Evolutionary conservation across 2,797 vertebrate species (phyloP), one percentile per base, ranked within the genome.

Genomic region (Gambelia wislizenii): DNA sequence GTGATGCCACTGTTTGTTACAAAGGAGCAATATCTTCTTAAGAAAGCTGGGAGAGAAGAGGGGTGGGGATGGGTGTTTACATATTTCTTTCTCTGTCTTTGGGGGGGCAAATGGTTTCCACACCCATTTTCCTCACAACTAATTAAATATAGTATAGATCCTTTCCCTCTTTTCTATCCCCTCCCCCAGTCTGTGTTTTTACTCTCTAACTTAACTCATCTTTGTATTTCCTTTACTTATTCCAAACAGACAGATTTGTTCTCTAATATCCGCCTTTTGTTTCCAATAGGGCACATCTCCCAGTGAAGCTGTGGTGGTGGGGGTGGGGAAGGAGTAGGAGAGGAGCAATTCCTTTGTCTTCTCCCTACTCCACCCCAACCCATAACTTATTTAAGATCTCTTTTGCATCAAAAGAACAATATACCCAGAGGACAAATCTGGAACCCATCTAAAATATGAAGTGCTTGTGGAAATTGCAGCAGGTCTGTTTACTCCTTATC

Each of bases 21-120:
- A 92, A 36, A 88, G 76, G 84, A 92, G 88, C 42, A 87, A n/a
- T 89, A 61, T 92, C 86, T 94, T 75, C 82, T 59, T 92, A 79
- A 92, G 36, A 54, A 10, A 89, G 78, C 33, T 33, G 6, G 90
- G 87, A 88, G 10, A 77, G 16, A 76, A 44, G 42, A 36, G 33
- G 42, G 54, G 10, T 47, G 20, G 8, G 25, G 36, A 10, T 1
- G 91, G 72, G 12, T 33, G 72, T 4, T 82, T 42, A 84, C 87
- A 92, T 90, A 0, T 10, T 44, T n/a, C 75, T 49, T 20, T 0
- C 30, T 59, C 39, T 81, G 25, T 84, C 42, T 82, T 47, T 20
- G 39, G 81, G 52, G n/a, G 52, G 82, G 44, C 1, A 80, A 88
- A 85, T 77, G 59, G 88, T 47, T 90, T 91, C 75, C 27, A 2